Evolutionary conservation across 1,140 invertebrate species (phyloP), one percentile per base, ranked within the genome.

Genomic region (Lutraria rhynchaena): DNA sequence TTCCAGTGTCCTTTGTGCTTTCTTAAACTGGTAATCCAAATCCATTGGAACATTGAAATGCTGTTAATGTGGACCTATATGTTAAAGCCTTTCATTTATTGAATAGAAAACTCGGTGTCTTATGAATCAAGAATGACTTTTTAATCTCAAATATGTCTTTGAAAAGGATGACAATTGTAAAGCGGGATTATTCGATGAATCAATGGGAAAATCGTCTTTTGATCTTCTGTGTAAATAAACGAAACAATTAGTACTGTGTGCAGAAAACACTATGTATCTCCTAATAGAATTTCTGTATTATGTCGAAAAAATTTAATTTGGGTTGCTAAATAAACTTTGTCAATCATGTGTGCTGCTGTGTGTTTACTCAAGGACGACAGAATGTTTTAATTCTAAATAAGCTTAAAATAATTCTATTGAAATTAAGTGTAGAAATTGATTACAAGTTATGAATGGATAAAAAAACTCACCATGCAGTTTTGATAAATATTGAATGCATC

Each of bases 111-210:
- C 15, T 41, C 37, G 37, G 60, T 19, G 4, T 44, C 61, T 31
- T 70, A 19, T 46, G 67, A 11, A 70, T 70, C 53, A 70, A 31
- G 27, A 60, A 27, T 75, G 74, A 76, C 74, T 76, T 76, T 63
- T 46, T 76, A 76, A 76, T 76, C 74, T 53, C 51, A 31, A 76
- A 61, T 63, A 46, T 41, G 24, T 35, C 46, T 73, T 74, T 57
- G 27, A 58, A 41, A 27, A 17, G 3, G 17, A 15, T 37, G 31
- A 60, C 35, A 74, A 74, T 74, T 33, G 35, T 1, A 37, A 4
- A 22, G 17, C 19, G 31, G 70, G 70, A 51, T 49, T 74, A 58
- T 31, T 41, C 22, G 11, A 49, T 9, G 19, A 24, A 4, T 7
- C 4, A 74, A 24, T 31, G n/a, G 31, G 35, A 58, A 22, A 57